These are phyloP conservation scores for Aleiodes leptofemur DNA, from an alignment of 2,888 invertebrate genomes.

Conservation along the genomic window DNA sequence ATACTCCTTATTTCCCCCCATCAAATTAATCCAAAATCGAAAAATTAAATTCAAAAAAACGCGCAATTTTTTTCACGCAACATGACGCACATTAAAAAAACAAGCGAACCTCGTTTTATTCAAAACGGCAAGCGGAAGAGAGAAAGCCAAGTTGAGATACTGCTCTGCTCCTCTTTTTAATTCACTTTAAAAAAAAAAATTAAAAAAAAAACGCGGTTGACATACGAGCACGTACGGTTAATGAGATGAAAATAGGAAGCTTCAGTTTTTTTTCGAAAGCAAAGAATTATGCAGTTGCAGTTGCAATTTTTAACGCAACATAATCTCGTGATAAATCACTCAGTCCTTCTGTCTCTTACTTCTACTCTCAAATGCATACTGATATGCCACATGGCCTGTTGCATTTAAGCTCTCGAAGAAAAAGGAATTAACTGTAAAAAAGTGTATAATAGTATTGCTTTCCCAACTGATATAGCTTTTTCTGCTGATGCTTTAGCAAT, in stretches of 20 bases:
- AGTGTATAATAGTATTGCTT: no score
- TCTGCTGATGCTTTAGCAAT: no score
- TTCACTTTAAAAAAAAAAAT: slow-evolving; percentile 25
- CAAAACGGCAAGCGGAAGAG: slow-evolving; percentile 37
- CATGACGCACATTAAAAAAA: no score
- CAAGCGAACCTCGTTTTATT: slow-evolving; percentile 34
- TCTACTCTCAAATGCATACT: not conserved
- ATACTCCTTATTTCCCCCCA: no score
- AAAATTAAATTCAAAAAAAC: no score
- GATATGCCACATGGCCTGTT: no score
- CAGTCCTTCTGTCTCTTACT: not conserved
- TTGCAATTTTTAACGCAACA: slow-evolving; percentile 45
- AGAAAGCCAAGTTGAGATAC: slow-evolving; percentile 42
- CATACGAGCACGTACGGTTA: slow-evolving; percentile 48
- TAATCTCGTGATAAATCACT: slow-evolving; percentile 7
- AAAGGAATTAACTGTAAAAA: no score
- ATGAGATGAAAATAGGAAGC: slow-evolving; percentile 53
- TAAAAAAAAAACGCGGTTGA: slow-evolving; percentile 44
- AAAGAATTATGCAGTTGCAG: slow-evolving; percentile 45
- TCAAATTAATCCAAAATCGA: no score
- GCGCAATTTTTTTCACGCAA: no score
- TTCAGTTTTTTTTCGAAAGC: slow-evolving; percentile 23
- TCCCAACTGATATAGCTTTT: no score
- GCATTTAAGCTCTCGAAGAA: no score
- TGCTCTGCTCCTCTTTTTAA: slow-evolving; percentile 46